These are phyloP conservation scores for Paracanthobrama guichenoti DNA, from an alignment of 2,113 vertebrate genomes.

Conservation along the genomic window DNA sequence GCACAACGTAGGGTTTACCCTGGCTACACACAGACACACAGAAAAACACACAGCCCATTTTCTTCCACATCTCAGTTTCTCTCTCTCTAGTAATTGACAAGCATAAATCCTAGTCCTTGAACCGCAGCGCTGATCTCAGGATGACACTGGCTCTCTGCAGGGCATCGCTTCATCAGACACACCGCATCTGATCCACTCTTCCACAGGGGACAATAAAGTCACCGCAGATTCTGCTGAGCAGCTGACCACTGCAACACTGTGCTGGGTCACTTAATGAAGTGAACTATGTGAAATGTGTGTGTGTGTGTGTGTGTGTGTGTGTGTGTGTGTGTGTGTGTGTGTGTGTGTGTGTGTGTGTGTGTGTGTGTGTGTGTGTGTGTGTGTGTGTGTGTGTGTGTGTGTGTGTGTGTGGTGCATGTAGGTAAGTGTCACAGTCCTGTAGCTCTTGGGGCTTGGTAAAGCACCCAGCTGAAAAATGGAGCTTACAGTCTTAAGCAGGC, in stretches of 20 bases:
- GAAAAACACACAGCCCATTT: no score
- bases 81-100: not conserved
- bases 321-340: not conserved
- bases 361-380: constrained; percentile 25
- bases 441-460: not conserved
- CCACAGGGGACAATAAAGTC: constrained; percentile 27
- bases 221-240: not conserved
- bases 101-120: not conserved
- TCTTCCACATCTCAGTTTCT: not conserved
- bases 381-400: constrained; percentile 14
- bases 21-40: no score
- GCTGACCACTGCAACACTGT: not conserved
- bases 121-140: not conserved
- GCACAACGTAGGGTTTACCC: no score
- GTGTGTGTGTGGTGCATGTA: not conserved
- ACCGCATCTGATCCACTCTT: not conserved
- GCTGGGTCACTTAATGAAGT: constrained; percentile 25
- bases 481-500: constrained; percentile 40
- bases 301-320: not conserved
- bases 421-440: constrained; percentile 2
- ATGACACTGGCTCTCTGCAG: not conserved
- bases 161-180: constrained; percentile 12
- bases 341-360: not conserved
- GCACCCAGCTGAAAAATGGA: not conserved
- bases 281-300: not conserved